A percentile compares a stretch with the other conserved stretches of the same genome.
These are phyloP conservation scores for Pelvicachromis taeniatus DNA, from an alignment of 2,113 vertebrate genomes.

Conservation along the genomic window DNA sequence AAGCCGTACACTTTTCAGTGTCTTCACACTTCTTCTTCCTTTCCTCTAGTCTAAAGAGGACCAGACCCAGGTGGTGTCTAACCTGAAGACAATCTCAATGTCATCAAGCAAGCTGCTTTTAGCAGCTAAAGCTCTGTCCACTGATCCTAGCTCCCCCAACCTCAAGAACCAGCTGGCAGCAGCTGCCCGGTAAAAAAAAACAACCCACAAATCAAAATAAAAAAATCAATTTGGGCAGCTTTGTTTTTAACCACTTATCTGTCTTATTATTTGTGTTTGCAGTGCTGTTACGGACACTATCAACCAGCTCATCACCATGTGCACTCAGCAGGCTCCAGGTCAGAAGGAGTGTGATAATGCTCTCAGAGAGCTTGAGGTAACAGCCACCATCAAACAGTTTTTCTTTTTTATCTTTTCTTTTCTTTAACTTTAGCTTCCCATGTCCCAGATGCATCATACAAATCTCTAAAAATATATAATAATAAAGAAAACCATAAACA, in stretches of 20 bases:
- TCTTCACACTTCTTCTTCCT: background rate
- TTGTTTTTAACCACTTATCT: background rate
- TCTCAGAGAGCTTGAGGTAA: conserved; percentile 90
- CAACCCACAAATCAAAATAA: rapidly evolving
- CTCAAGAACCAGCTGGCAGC: conserved; percentile 96
- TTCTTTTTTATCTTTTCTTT: background rate
- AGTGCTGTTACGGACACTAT: conserved; percentile 96
- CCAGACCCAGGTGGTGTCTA: conserved; percentile 89
- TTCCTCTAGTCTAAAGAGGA: conserved; percentile 85
- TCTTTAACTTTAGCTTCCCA: background rate
- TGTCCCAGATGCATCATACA: background rate
- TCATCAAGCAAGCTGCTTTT: conserved; percentile 95
- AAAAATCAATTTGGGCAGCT: background rate
- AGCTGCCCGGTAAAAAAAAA: conserved; percentile 81
- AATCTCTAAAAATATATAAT: background rate
- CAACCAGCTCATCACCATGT: conserved; percentile 99
- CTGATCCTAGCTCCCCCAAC: conserved; percentile 89
- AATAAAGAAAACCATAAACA: background rate
- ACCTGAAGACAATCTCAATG: conserved; percentile 98
- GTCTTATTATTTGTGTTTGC: background rate
- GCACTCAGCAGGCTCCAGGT: conserved; percentile 92
- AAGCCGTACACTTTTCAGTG: background rate
- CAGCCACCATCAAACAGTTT: no score
- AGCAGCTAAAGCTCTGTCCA: conserved; percentile 92
- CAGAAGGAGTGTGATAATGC: conserved; percentile 98